Conservation (phyloP, 2,113 vertebrate species). For the Chloebia gouldiae region DNA sequence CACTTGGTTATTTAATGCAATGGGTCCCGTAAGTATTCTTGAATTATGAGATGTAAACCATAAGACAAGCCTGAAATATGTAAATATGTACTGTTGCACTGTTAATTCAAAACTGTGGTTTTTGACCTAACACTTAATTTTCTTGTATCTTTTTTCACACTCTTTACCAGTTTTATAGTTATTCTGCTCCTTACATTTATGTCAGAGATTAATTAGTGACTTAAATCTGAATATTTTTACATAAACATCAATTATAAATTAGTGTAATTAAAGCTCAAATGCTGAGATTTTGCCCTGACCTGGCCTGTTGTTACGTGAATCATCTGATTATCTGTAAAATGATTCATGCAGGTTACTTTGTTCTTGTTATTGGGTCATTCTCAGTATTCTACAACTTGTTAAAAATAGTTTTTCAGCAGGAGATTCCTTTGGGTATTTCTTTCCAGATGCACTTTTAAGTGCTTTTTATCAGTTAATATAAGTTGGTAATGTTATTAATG, state of each 20-base stretch:
- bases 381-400: not conserved
- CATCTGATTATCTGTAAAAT: not conserved
- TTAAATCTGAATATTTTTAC: not conserved
- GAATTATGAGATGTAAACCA: not conserved
- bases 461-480: not conserved
- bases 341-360: not conserved
- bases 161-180: not conserved
- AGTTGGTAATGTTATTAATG: not conserved
- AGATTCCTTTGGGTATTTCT: not conserved
- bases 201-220: not conserved
- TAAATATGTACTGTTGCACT: not conserved
- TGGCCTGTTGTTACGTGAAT: not conserved
- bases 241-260: not conserved
- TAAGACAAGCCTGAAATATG: not conserved
- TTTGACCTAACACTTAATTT: not conserved
- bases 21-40: constrained; percentile 49
- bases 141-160: not conserved
- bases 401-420: not conserved
- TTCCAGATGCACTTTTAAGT: not conserved
- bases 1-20: not conserved
- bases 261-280: not conserved
- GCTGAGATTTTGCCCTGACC: not conserved
- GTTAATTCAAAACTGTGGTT: not conserved
- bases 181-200: not conserved
- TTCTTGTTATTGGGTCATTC: not conserved